phyloP scores from a whole-genome alignment of 2,113 vertebrate genomes.

The Alethe diademata region DNA sequence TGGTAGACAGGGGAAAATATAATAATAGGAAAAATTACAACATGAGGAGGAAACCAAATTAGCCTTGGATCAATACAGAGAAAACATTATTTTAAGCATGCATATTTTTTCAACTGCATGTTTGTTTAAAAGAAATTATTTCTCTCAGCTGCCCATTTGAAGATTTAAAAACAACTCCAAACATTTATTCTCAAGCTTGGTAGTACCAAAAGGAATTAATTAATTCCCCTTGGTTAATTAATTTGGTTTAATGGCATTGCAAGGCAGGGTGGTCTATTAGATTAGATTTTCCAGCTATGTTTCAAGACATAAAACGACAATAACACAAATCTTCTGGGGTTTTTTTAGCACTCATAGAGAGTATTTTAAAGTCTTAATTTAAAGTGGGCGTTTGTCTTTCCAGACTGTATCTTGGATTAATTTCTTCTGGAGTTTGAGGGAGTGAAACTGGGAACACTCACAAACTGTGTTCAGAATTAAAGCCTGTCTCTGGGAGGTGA shows the following conservation, averaged over 20 bases:
- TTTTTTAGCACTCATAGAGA: background rate
- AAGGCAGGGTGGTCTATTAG: background rate
- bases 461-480: background rate
- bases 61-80: background rate
- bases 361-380: background rate
- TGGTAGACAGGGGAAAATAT: background rate
- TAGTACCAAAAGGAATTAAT: slow-evolving; percentile 15
- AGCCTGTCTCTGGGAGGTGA: background rate
- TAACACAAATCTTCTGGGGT: background rate
- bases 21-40: background rate
- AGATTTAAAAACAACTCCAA: background rate
- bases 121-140: background rate
- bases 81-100: background rate
- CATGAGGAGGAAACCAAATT: background rate
- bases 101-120: background rate
- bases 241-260: background rate
- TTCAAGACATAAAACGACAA: background rate
- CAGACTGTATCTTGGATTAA: background rate
- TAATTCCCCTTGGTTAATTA: slow-evolving; percentile 28
- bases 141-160: background rate
- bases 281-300: background rate
- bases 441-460: background rate
- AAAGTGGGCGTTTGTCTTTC: background rate
- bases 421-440: background rate
- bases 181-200: background rate